Evolutionary conservation across 2,797 vertebrate species (phyloP), one percentile per base, ranked within the genome.

Genomic region (Hydrophis major): DNA sequence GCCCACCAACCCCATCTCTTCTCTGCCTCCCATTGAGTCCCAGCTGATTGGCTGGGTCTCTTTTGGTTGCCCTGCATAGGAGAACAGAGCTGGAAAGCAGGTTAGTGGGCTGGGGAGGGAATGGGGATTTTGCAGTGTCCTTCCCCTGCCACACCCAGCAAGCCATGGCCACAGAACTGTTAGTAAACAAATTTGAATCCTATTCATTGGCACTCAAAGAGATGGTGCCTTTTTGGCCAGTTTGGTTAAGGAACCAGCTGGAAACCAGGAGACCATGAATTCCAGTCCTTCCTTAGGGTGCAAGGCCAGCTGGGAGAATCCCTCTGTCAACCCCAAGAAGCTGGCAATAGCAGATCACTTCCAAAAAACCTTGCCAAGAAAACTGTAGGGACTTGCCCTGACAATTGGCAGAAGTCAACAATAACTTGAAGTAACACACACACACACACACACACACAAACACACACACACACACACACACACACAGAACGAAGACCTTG

Each of bases 401-500:
- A 47, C 47, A 47, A 47, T 47, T 47, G n/a, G 4, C 66, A 74
- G n/a, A 74, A 18, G 66, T 74, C n/a, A 37, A 37, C 66, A 74
- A 69, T 69, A 32, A 32, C 66, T 37, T 37, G 37, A 37, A 37
- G 37, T 37, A 37, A n/a, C 63, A 66, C 63, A 14, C 5, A 50
- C 47, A 50, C 63, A 16, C 13, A 32, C 61, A 16, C n/a, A 69
- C 2, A 32, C 2, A 69, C 13, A 6, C 5, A 32, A 2, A 32
- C 5, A 32, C 28, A 66, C 4, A 1, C 2, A 13, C 16, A 69
- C 0, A 2, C 4, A 47, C n/a, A n/a, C n/a, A n/a, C n/a, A n/a
- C n/a, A n/a, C n/a, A n/a, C n/a, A n/a, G 47, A 47, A 42, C 3
- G 42, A 42, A 42, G 66, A 69, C 5, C 66, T 32, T 32, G 66